Conservation (phyloP, 2,797 vertebrate genomes). For the Ateles fusciceps region DNA sequence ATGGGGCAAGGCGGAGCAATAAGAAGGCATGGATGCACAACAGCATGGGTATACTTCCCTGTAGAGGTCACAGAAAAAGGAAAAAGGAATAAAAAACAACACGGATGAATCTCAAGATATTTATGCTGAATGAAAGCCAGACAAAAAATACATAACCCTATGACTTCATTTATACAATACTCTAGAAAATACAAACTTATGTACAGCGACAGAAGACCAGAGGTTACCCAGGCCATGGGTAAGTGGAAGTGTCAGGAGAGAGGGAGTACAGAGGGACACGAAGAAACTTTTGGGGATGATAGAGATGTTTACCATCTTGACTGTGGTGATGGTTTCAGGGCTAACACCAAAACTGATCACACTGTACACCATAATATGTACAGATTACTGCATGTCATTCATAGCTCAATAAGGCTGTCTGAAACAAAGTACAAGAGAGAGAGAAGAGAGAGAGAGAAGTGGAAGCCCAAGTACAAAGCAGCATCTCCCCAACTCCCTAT, state of each 20-base stretch:
- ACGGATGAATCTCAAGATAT: neutral
- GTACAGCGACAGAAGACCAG: neutral
- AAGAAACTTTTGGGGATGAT: neutral
- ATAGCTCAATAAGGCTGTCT: neutral
- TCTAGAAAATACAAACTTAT: conserved; percentile 29
- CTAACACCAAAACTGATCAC: neutral
- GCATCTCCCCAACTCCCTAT: neutral
- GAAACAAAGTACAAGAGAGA: neutral
- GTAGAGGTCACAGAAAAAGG: neutral
- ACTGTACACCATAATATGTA: neutral
- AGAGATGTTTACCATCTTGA: neutral
- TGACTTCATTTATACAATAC: neutral
- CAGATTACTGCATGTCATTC: neutral
- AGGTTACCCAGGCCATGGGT: neutral
- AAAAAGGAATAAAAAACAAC: neutral
- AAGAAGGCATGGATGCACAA: conserved; percentile 13
- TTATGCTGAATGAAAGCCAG: neutral
- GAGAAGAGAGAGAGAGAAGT: neutral
- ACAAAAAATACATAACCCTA: neutral
- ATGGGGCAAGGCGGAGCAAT: neutral
- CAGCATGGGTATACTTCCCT: neutral
- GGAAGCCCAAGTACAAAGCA: neutral
- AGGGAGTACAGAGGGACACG: neutral
- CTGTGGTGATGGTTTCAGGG: neutral
- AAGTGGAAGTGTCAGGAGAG: neutral